phyloP scores from a whole-genome alignment of 2,888 invertebrate species.

The Axea sp. region DNA sequence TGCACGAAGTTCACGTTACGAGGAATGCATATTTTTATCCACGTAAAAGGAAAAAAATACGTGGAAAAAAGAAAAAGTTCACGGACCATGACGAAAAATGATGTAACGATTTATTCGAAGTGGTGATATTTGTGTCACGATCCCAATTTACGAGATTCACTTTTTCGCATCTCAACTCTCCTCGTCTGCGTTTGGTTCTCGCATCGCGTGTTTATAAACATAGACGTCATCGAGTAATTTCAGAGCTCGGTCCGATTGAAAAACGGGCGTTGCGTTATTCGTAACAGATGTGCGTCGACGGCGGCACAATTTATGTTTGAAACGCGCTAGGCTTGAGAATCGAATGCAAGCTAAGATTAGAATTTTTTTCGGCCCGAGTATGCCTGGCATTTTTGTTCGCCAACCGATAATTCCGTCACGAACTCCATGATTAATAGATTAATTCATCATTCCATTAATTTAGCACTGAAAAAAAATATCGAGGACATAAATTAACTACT shows the following conservation, averaged over 20 bases:
- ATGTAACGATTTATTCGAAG: conserved; percentile 9
- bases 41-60: no score
- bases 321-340: conserved; percentile 43
- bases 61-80: no score
- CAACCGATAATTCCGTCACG: conserved; percentile 30
- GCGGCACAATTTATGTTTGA: conserved; percentile 52
- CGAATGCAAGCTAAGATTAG: conserved; percentile 53
- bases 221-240: conserved; percentile 59
- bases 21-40: background rate
- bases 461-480: no score
- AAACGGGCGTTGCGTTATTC: conserved; percentile 61
- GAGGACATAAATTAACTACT: no score
- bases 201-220: conserved; percentile 62
- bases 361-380: conserved; percentile 21
- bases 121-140: conserved; percentile 17
- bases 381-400: conserved; percentile 37
- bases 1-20: background rate
- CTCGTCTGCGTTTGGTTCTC: conserved; percentile 18
- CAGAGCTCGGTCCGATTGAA: conserved; percentile 55
- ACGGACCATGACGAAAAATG: no score
- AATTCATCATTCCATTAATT: conserved; percentile 14
- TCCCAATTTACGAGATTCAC: conserved; percentile 9
- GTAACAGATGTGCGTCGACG: conserved; percentile 63
- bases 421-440: conserved; percentile 9
- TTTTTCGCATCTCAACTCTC: conserved; percentile 12